phyloP scores from a whole-genome alignment of 2,113 vertebrate genomes.

The Leucosticte australis region DNA sequence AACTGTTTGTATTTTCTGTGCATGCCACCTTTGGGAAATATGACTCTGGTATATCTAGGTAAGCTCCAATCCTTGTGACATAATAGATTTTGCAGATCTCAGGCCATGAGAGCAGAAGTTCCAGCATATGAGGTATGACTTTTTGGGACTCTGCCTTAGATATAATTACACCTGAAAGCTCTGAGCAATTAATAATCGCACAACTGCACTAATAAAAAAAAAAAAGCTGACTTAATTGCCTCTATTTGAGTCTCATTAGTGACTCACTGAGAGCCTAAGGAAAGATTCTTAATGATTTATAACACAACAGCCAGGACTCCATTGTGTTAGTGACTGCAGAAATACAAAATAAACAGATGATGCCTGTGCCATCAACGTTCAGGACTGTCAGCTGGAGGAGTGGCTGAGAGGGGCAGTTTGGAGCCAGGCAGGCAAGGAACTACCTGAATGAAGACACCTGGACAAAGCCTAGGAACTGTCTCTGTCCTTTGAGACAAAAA shows the following conservation, averaged over 20 bases:
- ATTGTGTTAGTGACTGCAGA: background rate
- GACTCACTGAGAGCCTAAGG: background rate
- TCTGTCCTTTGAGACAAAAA: background rate
- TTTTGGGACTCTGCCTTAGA: background rate
- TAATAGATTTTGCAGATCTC: background rate
- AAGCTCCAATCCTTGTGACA: background rate
- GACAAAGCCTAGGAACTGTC: background rate
- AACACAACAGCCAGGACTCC: background rate
- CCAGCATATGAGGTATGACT: background rate
- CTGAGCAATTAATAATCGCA: constrained; percentile 8
- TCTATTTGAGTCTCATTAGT: constrained; percentile 26
- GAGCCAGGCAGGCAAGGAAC: background rate
- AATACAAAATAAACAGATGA: background rate
- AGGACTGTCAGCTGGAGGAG: background rate
- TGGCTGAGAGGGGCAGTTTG: background rate
- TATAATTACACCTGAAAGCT: background rate
- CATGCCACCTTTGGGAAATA: background rate
- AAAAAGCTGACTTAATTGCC: background rate
- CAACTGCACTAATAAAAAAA: background rate
- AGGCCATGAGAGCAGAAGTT: background rate
- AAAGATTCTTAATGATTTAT: constrained; percentile 4
- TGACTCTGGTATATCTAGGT: background rate
- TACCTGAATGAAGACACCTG: background rate
- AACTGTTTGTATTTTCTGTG: background rate
- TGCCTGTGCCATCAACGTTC: background rate